phyloP scores from a whole-genome alignment of 2,113 vertebrate species.

The Chaetops frenatus region DNA sequence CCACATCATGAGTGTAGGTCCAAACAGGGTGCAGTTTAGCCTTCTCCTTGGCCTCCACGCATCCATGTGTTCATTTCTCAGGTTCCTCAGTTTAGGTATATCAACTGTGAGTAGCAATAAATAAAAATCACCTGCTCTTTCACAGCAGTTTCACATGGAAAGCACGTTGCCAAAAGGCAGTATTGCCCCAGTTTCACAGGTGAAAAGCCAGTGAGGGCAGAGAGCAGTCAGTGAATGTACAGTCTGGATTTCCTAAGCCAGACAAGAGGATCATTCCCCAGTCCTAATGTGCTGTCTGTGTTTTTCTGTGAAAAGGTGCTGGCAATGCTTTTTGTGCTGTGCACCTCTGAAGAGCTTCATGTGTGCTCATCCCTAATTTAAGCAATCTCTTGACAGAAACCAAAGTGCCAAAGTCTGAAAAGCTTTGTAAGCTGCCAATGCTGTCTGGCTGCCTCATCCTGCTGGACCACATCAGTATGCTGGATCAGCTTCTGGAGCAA shows the following conservation, averaged over 20 bases:
- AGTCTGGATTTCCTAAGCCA: neutral
- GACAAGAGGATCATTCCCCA: neutral
- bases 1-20: neutral
- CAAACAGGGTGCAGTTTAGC: neutral
- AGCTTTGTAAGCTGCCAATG: neutral
- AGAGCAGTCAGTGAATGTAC: rapidly evolving
- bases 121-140: neutral
- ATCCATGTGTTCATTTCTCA: neutral
- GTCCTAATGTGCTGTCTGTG: neutral
- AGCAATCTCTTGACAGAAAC: neutral
- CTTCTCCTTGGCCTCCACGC: rapidly evolving
- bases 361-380: neutral
- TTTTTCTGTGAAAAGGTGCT: neutral
- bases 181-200: neutral
- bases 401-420: neutral
- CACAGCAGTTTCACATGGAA: neutral
- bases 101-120: neutral
- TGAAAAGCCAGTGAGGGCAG: neutral
- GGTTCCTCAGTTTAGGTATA: neutral
- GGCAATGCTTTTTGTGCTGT: neutral
- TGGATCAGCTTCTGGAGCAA: neutral
- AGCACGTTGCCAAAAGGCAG: neutral
- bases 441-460: neutral
- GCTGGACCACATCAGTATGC: neutral
- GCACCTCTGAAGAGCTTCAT: neutral